Evolutionary conservation across 35 echinoderm and acorn worm genomes (phyloP).

Genomic region (Nesometra sesokonis): DNA sequence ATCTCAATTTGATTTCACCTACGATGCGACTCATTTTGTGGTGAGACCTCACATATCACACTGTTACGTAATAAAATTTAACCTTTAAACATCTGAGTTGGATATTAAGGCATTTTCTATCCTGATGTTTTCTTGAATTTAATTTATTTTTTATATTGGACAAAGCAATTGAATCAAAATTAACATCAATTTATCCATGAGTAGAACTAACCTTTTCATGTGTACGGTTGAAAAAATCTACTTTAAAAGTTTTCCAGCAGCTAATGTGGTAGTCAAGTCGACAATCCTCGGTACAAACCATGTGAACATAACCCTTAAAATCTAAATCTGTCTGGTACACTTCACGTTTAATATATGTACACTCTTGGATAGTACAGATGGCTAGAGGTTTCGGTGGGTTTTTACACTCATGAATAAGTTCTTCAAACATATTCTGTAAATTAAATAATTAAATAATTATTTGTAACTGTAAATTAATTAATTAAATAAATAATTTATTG

Average conservation of each 20-base stretch:
- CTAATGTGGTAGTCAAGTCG: slow-evolving; percentile 52
- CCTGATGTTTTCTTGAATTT: too few species aligned
- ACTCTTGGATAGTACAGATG: slow-evolving; percentile 30
- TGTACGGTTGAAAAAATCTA: background rate
- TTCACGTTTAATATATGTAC: slow-evolving; percentile 29
- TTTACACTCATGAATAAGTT: slow-evolving; percentile 32
- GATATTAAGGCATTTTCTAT: too few species aligned
- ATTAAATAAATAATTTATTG: too few species aligned
- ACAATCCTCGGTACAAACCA: slow-evolving; percentile 58
- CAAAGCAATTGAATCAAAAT: too few species aligned
- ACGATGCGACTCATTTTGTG: too few species aligned
- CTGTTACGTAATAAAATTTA: too few species aligned
- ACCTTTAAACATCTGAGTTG: too few species aligned
- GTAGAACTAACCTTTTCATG: slow-evolving; percentile 22
- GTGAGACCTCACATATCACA: too few species aligned
- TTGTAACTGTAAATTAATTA: too few species aligned
- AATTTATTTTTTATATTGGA: too few species aligned
- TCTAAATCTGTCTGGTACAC: slow-evolving; percentile 72
- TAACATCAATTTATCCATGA: too few species aligned
- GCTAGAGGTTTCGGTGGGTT: slow-evolving; percentile 46
- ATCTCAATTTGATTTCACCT: too few species aligned
- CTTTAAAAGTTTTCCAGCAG: slow-evolving; percentile 76
- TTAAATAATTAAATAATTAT: slow-evolving; percentile 7
- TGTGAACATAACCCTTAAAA: slow-evolving; percentile 70
- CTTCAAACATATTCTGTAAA: slow-evolving; percentile 21